These are phyloP conservation scores for Amphimallon solstitiale DNA, from an alignment of 2,888 invertebrate genomes.

Conservation along the genomic window DNA sequence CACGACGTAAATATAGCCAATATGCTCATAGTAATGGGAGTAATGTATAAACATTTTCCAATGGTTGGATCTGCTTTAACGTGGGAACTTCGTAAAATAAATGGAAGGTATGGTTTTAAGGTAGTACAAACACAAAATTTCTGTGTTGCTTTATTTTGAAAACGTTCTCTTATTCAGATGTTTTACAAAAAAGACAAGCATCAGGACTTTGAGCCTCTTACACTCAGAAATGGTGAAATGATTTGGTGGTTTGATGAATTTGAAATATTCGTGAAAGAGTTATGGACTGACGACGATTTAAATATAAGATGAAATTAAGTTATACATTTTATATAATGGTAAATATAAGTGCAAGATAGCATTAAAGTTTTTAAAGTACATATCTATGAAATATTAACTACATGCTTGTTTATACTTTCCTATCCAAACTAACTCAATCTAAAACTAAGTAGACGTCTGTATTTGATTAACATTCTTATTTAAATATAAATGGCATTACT, in stretches of 20 bases:
- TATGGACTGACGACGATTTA: constrained; percentile 11
- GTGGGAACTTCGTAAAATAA: constrained; percentile 28
- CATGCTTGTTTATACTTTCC: too few relatives aligned
- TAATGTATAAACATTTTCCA: constrained; percentile 62
- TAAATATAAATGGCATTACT: too few relatives aligned
- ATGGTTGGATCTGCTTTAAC: not conserved
- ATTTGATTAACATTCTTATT: too few relatives aligned
- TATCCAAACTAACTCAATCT: too few relatives aligned
- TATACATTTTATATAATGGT: too few relatives aligned
- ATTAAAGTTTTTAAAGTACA: too few relatives aligned
- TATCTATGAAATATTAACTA: too few relatives aligned
- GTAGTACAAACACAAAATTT: not conserved
- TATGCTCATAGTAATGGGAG: constrained; percentile 77
- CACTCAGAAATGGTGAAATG: not conserved
- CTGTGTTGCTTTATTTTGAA: not conserved
- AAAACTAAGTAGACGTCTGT: too few relatives aligned
- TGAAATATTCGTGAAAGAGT: not conserved
- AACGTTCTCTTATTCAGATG: not conserved
- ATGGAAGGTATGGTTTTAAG: constrained; percentile 19
- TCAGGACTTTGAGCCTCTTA: not conserved
- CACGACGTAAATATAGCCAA: constrained; percentile 86
- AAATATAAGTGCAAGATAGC: too few relatives aligned
- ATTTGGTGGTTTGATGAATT: constrained; percentile 10
- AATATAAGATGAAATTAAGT: too few relatives aligned
- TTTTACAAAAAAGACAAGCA: not conserved